Percentiles rank a stretch among this genome's conserved stretches.
phyloP scores from a whole-genome alignment of 2,113 vertebrate species.

The Bagarius yarrelli region DNA sequence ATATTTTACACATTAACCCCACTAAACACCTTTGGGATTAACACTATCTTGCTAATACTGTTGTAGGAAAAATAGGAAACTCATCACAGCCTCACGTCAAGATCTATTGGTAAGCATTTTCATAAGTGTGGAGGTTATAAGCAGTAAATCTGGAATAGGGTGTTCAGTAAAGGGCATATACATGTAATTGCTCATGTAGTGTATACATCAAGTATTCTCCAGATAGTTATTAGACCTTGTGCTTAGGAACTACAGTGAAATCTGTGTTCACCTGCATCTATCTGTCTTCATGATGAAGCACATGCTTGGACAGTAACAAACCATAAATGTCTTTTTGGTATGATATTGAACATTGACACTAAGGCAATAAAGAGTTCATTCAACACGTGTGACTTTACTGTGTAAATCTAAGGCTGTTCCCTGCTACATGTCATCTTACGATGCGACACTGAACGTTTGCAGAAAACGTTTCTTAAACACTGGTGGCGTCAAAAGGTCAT shows the following conservation, averaged over 20 bases:
- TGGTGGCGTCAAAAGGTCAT: neutral
- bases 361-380: neutral
- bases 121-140: too few species aligned
- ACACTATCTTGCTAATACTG: too few species aligned
- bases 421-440: neutral
- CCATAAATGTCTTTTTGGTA: constrained; percentile 19
- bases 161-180: too few species aligned
- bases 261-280: neutral
- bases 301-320: constrained; percentile 9
- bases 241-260: neutral
- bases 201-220: too few species aligned
- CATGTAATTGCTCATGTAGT: too few species aligned
- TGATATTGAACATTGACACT: constrained; percentile 4
- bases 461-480: neutral
- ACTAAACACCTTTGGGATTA: too few species aligned
- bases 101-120: too few species aligned
- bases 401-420: neutral
- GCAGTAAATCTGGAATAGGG: too few species aligned
- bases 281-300: neutral
- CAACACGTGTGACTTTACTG: neutral
- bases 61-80: too few species aligned
- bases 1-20: too few species aligned
- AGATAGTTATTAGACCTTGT: neutral
- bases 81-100: too few species aligned
- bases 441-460: neutral